These are phyloP conservation scores for Drosophila pseudoananassae DNA, from an alignment of 1,140 invertebrate species.

Conservation along the genomic window DNA sequence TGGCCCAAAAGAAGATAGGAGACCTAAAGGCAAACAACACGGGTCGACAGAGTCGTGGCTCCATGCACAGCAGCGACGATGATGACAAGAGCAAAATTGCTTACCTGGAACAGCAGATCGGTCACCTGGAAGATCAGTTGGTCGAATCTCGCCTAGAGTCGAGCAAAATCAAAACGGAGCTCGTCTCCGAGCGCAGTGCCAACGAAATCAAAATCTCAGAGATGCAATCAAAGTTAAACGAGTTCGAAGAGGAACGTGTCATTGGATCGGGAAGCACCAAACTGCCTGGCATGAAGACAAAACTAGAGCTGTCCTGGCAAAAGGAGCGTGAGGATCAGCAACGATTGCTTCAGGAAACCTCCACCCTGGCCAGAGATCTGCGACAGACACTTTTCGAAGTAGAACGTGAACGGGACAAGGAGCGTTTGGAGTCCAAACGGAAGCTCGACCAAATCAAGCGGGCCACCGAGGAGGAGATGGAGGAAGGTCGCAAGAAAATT, in stretches of 20 bases:
- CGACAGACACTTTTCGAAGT: conserved; percentile 94
- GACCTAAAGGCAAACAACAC: conserved; percentile 88
- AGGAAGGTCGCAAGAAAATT: conserved; percentile 93
- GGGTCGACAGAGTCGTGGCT: conserved; percentile 78
- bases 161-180: conserved; percentile 94
- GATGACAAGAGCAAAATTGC: conserved; percentile 88
- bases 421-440: conserved; percentile 93
- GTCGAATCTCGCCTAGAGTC: conserved; percentile 92
- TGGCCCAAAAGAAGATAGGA: conserved; percentile 92
- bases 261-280: conserved; percentile 92
- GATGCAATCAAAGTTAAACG: conserved; percentile 95
- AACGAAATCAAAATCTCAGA: conserved; percentile 95
- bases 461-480: conserved; percentile 93
- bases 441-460: conserved; percentile 93
- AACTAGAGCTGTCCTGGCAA: conserved; percentile 97
- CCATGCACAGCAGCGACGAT: conserved; percentile 84
- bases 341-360: conserved; percentile 94
- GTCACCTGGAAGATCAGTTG: conserved; percentile 94
- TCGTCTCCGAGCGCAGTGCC: conserved; percentile 93
- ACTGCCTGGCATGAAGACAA: conserved; percentile 92
- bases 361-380: conserved; percentile 94
- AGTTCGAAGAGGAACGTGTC: conserved; percentile 93
- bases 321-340: conserved; percentile 97
- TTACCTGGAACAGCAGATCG: conserved; percentile 91
- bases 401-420: conserved; percentile 94